Percentiles rank a stretch among this genome's conserved stretches.
These are phyloP conservation scores for Ditylenchus dipsaci DNA, from an alignment of 1,140 invertebrate species.

Conservation along the genomic window DNA sequence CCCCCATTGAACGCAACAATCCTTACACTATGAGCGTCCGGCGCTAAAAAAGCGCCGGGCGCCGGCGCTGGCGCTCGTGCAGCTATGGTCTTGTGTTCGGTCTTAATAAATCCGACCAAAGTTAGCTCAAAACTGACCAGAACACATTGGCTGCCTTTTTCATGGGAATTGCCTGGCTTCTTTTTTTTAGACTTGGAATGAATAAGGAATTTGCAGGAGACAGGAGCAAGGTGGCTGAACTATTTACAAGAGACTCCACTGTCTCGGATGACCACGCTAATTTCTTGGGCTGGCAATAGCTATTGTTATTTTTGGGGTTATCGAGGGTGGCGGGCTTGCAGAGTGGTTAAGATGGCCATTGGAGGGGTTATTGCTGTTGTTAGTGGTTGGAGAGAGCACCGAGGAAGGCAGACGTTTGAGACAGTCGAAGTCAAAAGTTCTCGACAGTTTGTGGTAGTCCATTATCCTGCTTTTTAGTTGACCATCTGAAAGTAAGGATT, in stretches of 20 bases:
- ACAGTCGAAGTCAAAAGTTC: conserved; percentile 31
- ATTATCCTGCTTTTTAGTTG: conserved; percentile 39
- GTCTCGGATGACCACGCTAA: neutral
- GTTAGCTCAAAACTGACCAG: too few species aligned
- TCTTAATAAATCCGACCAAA: too few species aligned
- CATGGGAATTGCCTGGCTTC: neutral
- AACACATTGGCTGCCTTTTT: conserved; percentile 24
- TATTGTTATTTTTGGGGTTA: neutral
- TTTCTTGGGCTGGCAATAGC: neutral
- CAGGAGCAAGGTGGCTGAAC: neutral
- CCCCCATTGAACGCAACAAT: too few species aligned
- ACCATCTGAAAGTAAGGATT: conserved; percentile 27
- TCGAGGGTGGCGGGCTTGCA: neutral
- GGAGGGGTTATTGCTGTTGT: neutral
- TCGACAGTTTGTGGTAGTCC: conserved; percentile 40
- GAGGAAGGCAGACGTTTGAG: conserved; percentile 11
- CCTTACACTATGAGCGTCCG: too few species aligned
- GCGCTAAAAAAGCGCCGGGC: too few species aligned
- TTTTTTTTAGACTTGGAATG: too few species aligned
- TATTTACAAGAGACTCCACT: neutral
- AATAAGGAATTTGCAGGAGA: neutral
- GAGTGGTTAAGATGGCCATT: neutral
- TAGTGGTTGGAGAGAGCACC: neutral
- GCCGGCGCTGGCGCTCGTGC: too few species aligned
- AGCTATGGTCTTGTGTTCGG: too few species aligned